Evolutionary conservation across 92 coral and sea anemone species (phyloP), one percentile per base, ranked within the genome.

Genomic region (Ricordea florida): DNA sequence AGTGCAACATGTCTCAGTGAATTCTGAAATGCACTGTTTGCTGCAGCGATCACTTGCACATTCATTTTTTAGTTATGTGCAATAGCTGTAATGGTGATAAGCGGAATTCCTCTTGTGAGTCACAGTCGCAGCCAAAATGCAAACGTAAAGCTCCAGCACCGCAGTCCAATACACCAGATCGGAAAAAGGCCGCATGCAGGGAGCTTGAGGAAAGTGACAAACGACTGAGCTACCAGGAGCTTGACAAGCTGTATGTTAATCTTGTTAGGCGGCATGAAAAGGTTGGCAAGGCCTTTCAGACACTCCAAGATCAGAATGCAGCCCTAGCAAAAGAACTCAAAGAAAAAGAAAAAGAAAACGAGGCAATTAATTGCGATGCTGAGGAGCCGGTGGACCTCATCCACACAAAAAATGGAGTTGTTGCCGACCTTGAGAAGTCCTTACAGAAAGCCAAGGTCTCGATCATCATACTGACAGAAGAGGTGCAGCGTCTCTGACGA

Each of bases 381-480:
- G 43, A 32, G 65, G 65, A 57, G 36, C 42, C 36, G 32, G 65
- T 45, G 27, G 45, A 57, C 44, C 65, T 57, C 36, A 14, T 48
- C 27, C 21, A 48, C 21, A 48, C 29, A 26, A 48, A 48, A 14
- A 30, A 48, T 6, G 25, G 6, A 32, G 65, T 57, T 11, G 36
- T 57, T 1, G 27, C 16, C 32, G 65, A 57, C 36, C 24, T 57
- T 2, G 36, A 57, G 43, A 48, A 48, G 25, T 48, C 56, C 7
- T 30, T 48, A 30, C 27, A 20, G 11, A 30, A 48, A 30, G 56
- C 56, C 21, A 48, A 48, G 25, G 25, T 13, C 56, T 14, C 11
- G 14, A 48, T 48, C 25, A n/a, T n/a, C n/a, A n/a, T n/a, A n/a
- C n/a, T n/a, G n/a, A n/a, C n/a, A n/a, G n/a, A n/a, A n/a, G n/a